phyloP scores from a whole-genome alignment of 2,888 invertebrate species.

The Chironomus riparius region DNA sequence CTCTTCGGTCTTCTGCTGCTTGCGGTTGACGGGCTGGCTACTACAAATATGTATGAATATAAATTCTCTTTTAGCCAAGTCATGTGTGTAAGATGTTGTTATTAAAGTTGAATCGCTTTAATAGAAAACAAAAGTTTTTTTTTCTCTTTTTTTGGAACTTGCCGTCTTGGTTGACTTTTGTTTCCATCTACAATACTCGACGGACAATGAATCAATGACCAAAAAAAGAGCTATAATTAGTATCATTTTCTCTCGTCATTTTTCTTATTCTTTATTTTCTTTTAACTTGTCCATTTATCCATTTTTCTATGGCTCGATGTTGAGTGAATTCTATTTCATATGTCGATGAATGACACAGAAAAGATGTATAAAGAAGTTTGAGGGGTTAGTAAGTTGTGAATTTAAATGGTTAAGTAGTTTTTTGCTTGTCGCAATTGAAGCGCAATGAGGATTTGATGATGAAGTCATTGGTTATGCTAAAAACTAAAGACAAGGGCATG shows the following conservation, averaged over 20 bases:
- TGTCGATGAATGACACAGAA: constrained; percentile 2
- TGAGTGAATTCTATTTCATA: neutral
- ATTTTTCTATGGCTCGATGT: neutral
- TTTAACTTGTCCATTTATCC: neutral
- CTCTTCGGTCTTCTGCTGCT: neutral
- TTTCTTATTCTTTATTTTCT: neutral
- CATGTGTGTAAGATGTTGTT: constrained; percentile 15
- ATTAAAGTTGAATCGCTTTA: constrained; percentile 18
- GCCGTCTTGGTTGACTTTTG: neutral
- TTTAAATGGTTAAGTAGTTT: too few relatives aligned
- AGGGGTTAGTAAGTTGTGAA: too few relatives aligned
- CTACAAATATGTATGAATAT: neutral
- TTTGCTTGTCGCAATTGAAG: too few relatives aligned
- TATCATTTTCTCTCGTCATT: neutral
- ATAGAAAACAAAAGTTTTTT: constrained; percentile 13
- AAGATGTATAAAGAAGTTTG: neutral
- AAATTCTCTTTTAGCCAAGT: neutral
- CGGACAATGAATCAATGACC: neutral
- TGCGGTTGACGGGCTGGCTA: constrained; percentile 11
- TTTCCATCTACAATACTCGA: too few relatives aligned
- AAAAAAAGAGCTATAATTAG: neutral
- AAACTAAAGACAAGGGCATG: too few relatives aligned
- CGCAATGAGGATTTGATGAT: too few relatives aligned
- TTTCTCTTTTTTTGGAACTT: neutral
- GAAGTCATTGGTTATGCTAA: too few relatives aligned